A percentile compares a stretch with the other conserved stretches of the same genome.
Evolutionary conservation across 2,797 vertebrate species (phyloP).

Genomic region (Harpagifer antarcticus): DNA sequence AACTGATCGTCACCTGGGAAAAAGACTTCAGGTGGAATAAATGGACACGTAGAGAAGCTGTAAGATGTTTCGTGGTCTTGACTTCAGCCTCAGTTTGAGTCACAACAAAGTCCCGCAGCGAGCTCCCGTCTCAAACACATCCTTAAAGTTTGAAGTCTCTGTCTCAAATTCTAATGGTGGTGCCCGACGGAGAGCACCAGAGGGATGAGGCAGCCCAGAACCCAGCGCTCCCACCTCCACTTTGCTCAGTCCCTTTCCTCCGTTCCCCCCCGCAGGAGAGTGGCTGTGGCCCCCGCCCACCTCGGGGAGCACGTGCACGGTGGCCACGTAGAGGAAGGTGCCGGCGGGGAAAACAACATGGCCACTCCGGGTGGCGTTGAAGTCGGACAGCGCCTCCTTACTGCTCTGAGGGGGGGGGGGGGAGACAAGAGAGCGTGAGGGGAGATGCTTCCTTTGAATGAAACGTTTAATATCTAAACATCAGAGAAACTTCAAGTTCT

Average conservation of each 20-base stretch:
- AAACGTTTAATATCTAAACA: too few species aligned
- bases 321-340: slow-evolving; percentile 98
- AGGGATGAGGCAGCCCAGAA: slow-evolving; percentile 96
- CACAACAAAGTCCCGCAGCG: slow-evolving; percentile 17
- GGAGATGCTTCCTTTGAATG: too few species aligned
- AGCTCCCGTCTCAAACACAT: slow-evolving; percentile 29
- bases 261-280: slow-evolving; percentile 81
- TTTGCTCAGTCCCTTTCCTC: slow-evolving; percentile 94
- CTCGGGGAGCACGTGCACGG: slow-evolving; percentile 98
- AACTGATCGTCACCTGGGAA: background rate
- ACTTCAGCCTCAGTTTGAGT: slow-evolving; percentile 35
- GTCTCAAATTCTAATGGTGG: slow-evolving; percentile 88
- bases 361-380: slow-evolving; percentile 97
- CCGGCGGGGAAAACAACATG: slow-evolving; percentile 98
- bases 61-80: slow-evolving; percentile 18
- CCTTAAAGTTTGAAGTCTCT: slow-evolving; percentile 37
- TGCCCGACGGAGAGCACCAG: slow-evolving; percentile 95
- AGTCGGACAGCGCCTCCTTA: slow-evolving; percentile 96
- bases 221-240: slow-evolving; percentile 94
- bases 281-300: slow-evolving; percentile 96
- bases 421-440: background rate
- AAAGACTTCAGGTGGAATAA: slow-evolving; percentile 28
- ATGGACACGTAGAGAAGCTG: slow-evolving; percentile 35
- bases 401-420: slow-evolving; percentile 89
- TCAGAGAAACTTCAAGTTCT: too few species aligned